Conservation (phyloP, 2,113 vertebrate species). For the Hippoglossus stenolepis region DNA sequence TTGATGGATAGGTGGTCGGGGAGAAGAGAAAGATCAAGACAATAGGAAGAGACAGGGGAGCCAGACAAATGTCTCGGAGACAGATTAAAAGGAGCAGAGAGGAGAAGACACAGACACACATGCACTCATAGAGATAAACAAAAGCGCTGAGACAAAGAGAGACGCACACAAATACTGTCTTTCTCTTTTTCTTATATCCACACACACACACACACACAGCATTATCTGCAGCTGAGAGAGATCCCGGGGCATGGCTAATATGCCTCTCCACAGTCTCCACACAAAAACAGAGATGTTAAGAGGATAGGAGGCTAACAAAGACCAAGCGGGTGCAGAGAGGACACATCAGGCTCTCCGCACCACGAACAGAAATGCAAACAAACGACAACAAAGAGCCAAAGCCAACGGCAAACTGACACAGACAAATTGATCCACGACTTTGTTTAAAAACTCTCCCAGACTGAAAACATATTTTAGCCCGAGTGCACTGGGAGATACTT, state of each 20-base stretch:
- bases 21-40: slow-evolving; percentile 55
- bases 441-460: slow-evolving; percentile 22
- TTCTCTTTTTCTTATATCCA: slow-evolving; percentile 2
- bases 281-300: slow-evolving; percentile 53
- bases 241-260: slow-evolving; percentile 53
- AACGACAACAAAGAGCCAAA: slow-evolving; percentile 48
- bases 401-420: slow-evolving; percentile 16
- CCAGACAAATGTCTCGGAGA: slow-evolving; percentile 25
- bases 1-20: slow-evolving; percentile 56
- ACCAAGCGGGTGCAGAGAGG: slow-evolving; percentile 25
- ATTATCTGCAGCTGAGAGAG: slow-evolving; percentile 42
- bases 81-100: slow-evolving; percentile 44
- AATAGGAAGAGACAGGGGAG: slow-evolving; percentile 56
- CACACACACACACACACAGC: background rate
- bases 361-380: slow-evolving; percentile 48
- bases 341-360: slow-evolving; percentile 15
- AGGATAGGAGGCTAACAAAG: slow-evolving; percentile 63
- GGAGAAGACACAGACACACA: slow-evolving; percentile 36
- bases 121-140: slow-evolving; percentile 28
- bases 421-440: slow-evolving; percentile 57
- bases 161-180: slow-evolving; percentile 12
- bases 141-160: slow-evolving; percentile 47
- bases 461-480: slow-evolving; percentile 3
- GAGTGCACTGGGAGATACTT: background rate
- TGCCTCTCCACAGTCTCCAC: slow-evolving; percentile 35